These are phyloP conservation scores for Cancer borealis DNA, from an alignment of 2,888 invertebrate genomes.

Conservation along the genomic window DNA sequence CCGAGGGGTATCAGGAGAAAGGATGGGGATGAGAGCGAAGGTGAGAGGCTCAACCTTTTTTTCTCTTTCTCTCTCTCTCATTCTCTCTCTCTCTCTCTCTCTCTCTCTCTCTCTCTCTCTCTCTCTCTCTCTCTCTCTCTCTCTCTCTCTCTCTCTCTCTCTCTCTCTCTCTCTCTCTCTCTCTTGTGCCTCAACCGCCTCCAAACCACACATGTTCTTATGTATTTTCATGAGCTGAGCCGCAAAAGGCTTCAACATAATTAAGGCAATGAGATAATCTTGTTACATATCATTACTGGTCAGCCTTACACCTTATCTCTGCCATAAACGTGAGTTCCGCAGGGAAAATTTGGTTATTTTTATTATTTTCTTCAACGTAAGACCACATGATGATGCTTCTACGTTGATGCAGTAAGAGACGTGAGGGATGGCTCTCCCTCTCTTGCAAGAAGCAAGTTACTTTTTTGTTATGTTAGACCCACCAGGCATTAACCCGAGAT, in stretches of 20 bases:
- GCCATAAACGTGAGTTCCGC: not conserved
- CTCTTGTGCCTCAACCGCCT: not conserved
- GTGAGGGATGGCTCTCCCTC: not conserved
- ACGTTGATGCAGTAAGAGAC: not conserved
- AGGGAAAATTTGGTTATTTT: not conserved
- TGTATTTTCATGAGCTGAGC: constrained; percentile 48
- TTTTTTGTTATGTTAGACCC: not conserved
- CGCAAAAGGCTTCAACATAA: constrained; percentile 45
- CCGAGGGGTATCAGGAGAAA: not conserved
- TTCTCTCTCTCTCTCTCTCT: constrained; percentile 38
- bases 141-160: constrained; percentile 45
- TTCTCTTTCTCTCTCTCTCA: not conserved
- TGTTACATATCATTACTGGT: constrained; percentile 24
- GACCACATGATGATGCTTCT: not conserved
- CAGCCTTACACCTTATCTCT: constrained; percentile 44
- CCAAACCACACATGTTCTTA: constrained; percentile 26
- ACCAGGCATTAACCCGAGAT: not conserved
- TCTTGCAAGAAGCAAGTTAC: too few relatives aligned
- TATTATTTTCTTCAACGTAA: not conserved
- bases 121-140: constrained; percentile 42
- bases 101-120: not conserved
- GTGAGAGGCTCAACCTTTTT: not conserved
- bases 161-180: constrained; percentile 27
- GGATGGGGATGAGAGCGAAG: not conserved
- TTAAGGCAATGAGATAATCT: constrained; percentile 51